phyloP scores from a whole-genome alignment of 1,140 invertebrate species.

The Adelges cooleyi region DNA sequence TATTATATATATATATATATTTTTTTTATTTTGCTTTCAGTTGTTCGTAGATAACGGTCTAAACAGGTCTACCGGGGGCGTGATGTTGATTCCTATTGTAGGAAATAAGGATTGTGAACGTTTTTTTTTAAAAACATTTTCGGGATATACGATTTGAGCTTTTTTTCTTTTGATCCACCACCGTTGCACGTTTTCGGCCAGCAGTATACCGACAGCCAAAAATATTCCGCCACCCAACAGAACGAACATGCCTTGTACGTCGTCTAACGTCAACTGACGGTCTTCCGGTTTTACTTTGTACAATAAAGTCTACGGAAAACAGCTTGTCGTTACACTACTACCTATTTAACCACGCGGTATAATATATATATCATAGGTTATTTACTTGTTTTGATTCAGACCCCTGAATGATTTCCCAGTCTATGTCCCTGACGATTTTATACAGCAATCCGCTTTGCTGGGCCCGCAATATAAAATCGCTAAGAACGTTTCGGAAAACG shows the following conservation, averaged over 20 bases:
- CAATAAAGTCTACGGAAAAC: no score
- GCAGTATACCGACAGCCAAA: constrained; percentile 39
- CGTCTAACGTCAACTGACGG: constrained; percentile 54
- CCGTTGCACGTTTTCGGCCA: constrained; percentile 30
- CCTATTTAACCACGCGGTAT: no score
- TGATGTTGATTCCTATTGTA: background rate
- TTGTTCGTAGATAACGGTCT: background rate
- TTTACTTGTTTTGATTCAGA: background rate
- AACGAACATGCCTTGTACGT: constrained; percentile 66
- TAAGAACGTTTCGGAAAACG: constrained; percentile 47
- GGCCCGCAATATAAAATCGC: constrained; percentile 45
- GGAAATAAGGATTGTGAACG: background rate
- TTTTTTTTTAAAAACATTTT: background rate
- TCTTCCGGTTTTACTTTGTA: constrained; percentile 42
- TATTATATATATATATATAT: no score
- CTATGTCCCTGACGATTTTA: constrained; percentile 53
- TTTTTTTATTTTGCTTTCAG: background rate
- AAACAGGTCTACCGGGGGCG: background rate
- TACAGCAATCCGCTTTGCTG: constrained; percentile 50
- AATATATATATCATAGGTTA: no score
- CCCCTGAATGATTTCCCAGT: constrained; percentile 47
- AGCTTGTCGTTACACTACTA: no score
- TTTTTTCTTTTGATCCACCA: background rate
- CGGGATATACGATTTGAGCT: background rate
- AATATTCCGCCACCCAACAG: constrained; percentile 54